Evolutionary conservation across 2,113 vertebrate species (phyloP).

Genomic region (Clupea harengus): DNA sequence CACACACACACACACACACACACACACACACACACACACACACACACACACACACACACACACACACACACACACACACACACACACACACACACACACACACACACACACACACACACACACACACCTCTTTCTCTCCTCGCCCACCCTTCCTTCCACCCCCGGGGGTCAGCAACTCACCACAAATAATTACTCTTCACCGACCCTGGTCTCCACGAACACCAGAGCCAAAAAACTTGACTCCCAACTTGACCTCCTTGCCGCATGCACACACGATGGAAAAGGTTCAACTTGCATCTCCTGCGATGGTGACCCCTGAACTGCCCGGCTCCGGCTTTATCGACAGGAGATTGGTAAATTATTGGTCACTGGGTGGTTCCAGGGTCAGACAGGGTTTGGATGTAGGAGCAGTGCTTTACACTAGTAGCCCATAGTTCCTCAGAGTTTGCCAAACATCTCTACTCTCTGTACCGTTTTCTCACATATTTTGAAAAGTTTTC

Average conservation of each 20-base stretch:
- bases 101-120: slow-evolving; percentile 65
- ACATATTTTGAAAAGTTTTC: background rate
- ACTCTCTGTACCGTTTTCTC: background rate
- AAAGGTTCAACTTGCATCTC: slow-evolving; percentile 25
- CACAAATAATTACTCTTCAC: slow-evolving; percentile 89
- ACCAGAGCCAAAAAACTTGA: slow-evolving; percentile 75
- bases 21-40: slow-evolving; percentile 69
- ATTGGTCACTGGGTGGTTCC: background rate
- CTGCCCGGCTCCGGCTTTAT: background rate
- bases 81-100: slow-evolving; percentile 76
- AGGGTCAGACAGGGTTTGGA: background rate
- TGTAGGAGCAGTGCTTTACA: background rate
- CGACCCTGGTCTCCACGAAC: slow-evolving; percentile 79
- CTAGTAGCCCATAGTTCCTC: background rate
- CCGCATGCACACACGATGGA: slow-evolving; percentile 60
- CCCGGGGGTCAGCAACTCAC: slow-evolving; percentile 81
- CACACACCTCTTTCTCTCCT: slow-evolving; percentile 73
- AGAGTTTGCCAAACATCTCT: background rate
- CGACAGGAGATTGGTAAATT: background rate
- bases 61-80: slow-evolving; percentile 73
- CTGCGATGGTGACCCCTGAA: background rate
- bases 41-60: slow-evolving; percentile 74
- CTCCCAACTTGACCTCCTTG: slow-evolving; percentile 78
- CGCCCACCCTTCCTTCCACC: slow-evolving; percentile 68
- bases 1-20: slow-evolving; percentile 71